A percentile compares a stretch with the other conserved stretches of the same genome.
phyloP scores from a whole-genome alignment of 2,888 invertebrate species.

The Pandemis heparana region DNA sequence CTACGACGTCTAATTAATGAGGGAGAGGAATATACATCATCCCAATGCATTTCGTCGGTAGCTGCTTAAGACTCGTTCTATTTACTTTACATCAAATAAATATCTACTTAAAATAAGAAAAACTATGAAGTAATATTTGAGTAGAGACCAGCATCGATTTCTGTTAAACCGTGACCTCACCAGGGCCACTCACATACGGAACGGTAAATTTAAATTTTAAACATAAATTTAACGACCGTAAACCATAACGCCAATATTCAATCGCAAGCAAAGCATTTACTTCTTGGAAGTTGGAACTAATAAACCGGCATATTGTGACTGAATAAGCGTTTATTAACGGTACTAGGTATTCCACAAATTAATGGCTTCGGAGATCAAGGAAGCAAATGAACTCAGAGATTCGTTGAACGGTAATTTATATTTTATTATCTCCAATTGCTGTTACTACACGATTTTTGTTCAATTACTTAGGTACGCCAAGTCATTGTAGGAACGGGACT shows the following conservation, averaged over 20 bases:
- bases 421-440: neutral
- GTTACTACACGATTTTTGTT: neutral
- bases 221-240: conserved; percentile 3
- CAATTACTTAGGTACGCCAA: neutral
- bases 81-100: neutral
- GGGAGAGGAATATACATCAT: too few species aligned
- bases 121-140: neutral
- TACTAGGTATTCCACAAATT: conserved; percentile 8
- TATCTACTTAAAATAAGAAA: neutral
- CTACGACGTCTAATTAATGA: too few species aligned
- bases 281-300: conserved; percentile 9
- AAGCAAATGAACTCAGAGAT: neutral
- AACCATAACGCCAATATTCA: conserved; percentile 3
- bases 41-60: neutral
- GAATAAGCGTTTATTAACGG: conserved; percentile 4
- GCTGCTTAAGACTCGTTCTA: neutral
- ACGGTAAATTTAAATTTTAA: conserved; percentile 22
- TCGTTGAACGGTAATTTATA: neutral
- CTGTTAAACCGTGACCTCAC: conserved; percentile 1
- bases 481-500: too few species aligned
- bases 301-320: conserved; percentile 17
- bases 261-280: conserved; percentile 3
- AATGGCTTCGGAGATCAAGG: neutral
- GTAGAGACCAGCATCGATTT: conserved; percentile 8
- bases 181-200: conserved; percentile 13